These are phyloP conservation scores for Mesitornis unicolor DNA, from an alignment of 2,113 vertebrate genomes.

Conservation along the genomic window DNA sequence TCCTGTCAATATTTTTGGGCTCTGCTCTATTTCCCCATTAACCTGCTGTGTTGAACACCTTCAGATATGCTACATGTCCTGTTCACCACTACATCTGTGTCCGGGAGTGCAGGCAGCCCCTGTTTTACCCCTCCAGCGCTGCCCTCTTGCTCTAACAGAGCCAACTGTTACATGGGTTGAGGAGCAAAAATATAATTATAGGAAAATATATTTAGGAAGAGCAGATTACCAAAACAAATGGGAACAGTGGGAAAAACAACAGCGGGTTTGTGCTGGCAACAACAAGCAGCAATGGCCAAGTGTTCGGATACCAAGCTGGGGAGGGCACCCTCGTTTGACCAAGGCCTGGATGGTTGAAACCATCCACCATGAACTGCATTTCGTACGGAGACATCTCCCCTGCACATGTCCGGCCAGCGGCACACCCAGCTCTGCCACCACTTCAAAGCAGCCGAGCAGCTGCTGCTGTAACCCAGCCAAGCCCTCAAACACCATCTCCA, in stretches of 20 bases:
- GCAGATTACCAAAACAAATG: not conserved
- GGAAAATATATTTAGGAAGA: not conserved
- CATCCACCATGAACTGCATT: not conserved
- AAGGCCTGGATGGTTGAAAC: not conserved
- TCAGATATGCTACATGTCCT: not conserved
- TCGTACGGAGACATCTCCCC: not conserved
- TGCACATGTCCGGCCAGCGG: not conserved
- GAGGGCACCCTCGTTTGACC: not conserved
- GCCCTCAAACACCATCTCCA: not conserved
- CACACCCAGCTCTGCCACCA: not conserved
- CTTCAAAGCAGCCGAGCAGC: not conserved
- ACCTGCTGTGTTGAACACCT: not conserved
- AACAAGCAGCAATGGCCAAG: rapidly evolving
- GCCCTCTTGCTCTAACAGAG: not conserved
- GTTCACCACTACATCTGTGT: not conserved
- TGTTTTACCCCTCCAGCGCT: not conserved
- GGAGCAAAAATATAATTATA: not conserved
- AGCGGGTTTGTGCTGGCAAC: not conserved
- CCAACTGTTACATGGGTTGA: rapidly evolving
- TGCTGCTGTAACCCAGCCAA: not conserved
- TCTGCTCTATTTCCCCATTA: not conserved
- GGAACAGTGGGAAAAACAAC: not conserved
- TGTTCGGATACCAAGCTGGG: not conserved
- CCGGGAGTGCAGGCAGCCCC: not conserved
- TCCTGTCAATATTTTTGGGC: not conserved